Base-by-base conservation (phyloP, 2,797 vertebrate genomes). In the Sorex maritimensis region DNA sequence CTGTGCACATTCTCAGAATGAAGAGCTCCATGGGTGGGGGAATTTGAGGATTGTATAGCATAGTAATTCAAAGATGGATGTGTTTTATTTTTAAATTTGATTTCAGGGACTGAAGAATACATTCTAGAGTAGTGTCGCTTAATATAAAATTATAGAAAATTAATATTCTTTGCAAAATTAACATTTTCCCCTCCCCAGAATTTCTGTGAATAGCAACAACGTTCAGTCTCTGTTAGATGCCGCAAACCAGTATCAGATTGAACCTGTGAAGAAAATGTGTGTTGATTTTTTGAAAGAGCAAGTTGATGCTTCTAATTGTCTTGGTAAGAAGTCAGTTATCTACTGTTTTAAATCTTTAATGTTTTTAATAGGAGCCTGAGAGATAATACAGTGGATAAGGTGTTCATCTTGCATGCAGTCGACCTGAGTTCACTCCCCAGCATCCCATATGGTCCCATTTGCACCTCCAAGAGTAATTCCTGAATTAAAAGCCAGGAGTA, bases 191-290 rank as follows among this genome's bases (percentile, higher is more conserved):
- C 12, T 63, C 97, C 97, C 98, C 97, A 99, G 99, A 97, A 99
- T 99, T 97, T 99, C 99, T 0, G 99, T 99, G 91, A 99, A 99
- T 97, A 99, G 99, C 98, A 99, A 99, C 98, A 99, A 99, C 34
- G 99, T 99, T 86, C 99, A 99, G 98, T 99, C 99, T 34, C 97
- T 99, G 96, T 97, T 99, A 97, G 99, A 99, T 98, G 99, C 99
- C 95, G 99, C 99, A 96, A 99, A 99, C 98, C 99, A 99, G 83
- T 99, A 99, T 96, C 99, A 99, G 96, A 99, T 99, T 96, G 99
- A 99, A 95, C 99, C 99, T 19, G 99, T 99, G 95, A 99, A 99
- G 98, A 99, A 99, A 98, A 99, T 99, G 99, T 99, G 99, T 95
- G 99, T 99, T 96, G 99, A 99, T 94, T 99, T 99, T 96, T 98